Evolutionary conservation across 2,113 vertebrate species (phyloP).

Genomic region (Ariopsis seemanni): DNA sequence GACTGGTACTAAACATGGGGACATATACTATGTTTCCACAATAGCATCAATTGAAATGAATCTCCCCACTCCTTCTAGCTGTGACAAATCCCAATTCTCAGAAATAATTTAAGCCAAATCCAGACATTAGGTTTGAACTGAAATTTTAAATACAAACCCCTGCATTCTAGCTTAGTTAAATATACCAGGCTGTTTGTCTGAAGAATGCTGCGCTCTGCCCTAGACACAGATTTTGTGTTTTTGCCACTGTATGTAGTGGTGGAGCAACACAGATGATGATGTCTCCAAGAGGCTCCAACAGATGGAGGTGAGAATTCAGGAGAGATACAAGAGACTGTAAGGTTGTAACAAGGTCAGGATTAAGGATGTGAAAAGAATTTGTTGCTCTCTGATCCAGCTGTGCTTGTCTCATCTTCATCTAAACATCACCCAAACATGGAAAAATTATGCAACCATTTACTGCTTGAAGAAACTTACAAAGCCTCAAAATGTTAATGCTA

Average conservation of each 20-base stretch:
- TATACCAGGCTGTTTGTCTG: background rate
- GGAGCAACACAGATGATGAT: constrained; percentile 19
- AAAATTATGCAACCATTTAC: background rate
- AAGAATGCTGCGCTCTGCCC: background rate
- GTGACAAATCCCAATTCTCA: background rate
- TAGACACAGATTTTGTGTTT: background rate
- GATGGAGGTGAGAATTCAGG: background rate
- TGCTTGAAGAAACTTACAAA: constrained; percentile 1
- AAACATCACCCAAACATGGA: constrained; percentile 24
- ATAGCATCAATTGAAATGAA: background rate
- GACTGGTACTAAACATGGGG: too few species aligned
- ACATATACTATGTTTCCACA: background rate
- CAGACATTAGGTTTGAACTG: background rate
- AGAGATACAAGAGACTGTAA: background rate
- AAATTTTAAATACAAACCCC: background rate
- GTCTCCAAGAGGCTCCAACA: constrained; percentile 3
- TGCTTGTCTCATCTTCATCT: constrained; percentile 23
- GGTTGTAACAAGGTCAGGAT: background rate
- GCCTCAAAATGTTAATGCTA: background rate
- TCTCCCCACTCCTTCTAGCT: background rate
- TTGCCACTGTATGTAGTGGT: background rate
- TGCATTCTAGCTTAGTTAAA: background rate
- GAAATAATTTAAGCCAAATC: background rate
- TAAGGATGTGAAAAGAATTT: constrained; percentile 4
- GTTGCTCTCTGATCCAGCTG: constrained; percentile 4